These are phyloP conservation scores for Cybosia mesomella DNA, from an alignment of 2,888 invertebrate genomes.

Conservation along the genomic window DNA sequence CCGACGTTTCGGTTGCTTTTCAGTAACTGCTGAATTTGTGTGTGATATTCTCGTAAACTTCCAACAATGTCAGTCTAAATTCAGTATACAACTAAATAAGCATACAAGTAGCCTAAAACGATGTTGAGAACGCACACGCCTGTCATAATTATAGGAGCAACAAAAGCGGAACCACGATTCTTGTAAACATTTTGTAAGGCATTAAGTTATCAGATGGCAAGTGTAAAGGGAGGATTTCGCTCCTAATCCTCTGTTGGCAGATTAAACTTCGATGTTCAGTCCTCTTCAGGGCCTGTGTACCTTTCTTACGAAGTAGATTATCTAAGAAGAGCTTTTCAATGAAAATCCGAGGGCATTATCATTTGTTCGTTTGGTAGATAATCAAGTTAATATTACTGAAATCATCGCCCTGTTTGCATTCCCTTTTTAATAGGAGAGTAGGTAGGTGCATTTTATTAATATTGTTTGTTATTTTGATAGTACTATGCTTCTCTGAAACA, in stretches of 20 bases:
- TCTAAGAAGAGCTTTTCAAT: neutral
- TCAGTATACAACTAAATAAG: too few relatives aligned
- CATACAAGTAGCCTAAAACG: too few relatives aligned
- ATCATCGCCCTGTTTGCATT: neutral
- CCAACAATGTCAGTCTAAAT: too few relatives aligned
- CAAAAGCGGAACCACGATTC: constrained; percentile 11
- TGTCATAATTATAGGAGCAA: constrained; percentile 21
- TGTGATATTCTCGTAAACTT: too few relatives aligned
- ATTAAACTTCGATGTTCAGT: constrained; percentile 29
- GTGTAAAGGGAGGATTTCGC: constrained; percentile 16
- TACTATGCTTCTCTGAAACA: too few relatives aligned
- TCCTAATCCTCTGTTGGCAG: constrained; percentile 19
- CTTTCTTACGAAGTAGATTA: constrained; percentile 2
- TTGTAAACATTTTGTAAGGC: constrained; percentile 23
- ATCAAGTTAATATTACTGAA: neutral
- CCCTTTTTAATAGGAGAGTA: neutral
- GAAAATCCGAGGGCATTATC: constrained; percentile 1
- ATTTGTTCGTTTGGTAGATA: neutral
- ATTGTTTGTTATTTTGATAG: too few relatives aligned
- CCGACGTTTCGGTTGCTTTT: too few relatives aligned
- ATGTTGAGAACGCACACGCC: constrained; percentile 21
- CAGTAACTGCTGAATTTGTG: too few relatives aligned
- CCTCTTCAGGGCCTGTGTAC: neutral
- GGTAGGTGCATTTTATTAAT: too few relatives aligned
- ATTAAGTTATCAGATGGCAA: constrained; percentile 22